Conservation (phyloP, 2,113 vertebrate species). For the Tupaia chinensis region DNA sequence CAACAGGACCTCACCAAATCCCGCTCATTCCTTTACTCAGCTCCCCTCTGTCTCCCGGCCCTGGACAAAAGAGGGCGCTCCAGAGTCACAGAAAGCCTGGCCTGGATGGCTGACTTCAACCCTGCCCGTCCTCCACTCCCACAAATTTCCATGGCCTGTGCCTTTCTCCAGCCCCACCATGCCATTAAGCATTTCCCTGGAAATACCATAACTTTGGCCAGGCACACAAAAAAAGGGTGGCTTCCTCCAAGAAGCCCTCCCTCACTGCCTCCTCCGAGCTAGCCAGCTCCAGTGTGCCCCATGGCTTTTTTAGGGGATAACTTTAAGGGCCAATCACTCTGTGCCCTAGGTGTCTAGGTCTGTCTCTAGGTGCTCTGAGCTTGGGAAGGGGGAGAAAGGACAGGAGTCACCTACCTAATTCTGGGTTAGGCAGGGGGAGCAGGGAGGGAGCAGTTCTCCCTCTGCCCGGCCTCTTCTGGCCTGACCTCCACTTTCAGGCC, state of each 20-base stretch:
- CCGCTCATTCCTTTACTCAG: background rate
- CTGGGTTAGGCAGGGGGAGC: background rate
- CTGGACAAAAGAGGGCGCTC: background rate
- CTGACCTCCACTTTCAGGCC: constrained; percentile 1
- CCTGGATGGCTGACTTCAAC: background rate
- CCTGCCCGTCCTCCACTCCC: too few species aligned
- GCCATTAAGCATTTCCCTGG: background rate
- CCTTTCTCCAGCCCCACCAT: background rate
- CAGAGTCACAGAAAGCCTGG: background rate
- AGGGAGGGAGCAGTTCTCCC: too few species aligned
- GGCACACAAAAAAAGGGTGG: background rate
- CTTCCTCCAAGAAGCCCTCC: constrained; percentile 48
- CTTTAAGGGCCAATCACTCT: background rate
- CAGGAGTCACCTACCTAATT: background rate
- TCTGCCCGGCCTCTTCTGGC: background rate
- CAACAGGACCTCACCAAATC: background rate
- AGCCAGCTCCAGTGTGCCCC: background rate
- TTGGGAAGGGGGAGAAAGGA: background rate
- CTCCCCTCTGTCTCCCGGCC: background rate
- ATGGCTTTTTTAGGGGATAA: background rate
- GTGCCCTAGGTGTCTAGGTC: background rate
- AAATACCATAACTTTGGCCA: background rate
- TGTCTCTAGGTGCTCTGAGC: background rate
- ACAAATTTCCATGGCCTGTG: background rate
- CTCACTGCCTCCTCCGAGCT: background rate